A percentile compares a stretch with the other conserved stretches of the same genome.
phyloP scores from a whole-genome alignment of 2,888 invertebrate genomes.

The Folsomia candida region DNA sequence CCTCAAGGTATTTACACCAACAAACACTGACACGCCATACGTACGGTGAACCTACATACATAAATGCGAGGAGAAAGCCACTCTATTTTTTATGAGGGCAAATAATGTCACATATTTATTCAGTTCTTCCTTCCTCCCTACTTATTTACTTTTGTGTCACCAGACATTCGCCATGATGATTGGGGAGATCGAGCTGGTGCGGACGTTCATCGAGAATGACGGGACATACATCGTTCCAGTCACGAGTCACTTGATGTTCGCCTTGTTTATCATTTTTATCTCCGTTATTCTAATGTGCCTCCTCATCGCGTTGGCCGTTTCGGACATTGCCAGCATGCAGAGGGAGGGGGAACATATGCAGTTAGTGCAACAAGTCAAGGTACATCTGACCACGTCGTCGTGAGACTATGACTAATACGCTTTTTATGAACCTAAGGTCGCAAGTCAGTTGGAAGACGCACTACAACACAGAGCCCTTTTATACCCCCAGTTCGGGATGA shows the following conservation, averaged over 20 bases:
- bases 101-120: too few species aligned
- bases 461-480: constrained; percentile 48
- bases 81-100: too few species aligned
- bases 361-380: constrained; percentile 50
- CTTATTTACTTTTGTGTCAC: not conserved
- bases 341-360: constrained; percentile 51
- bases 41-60: too few species aligned
- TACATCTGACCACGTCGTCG: constrained; percentile 15
- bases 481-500: constrained; percentile 50
- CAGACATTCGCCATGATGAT: constrained; percentile 52
- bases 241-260: constrained; percentile 50
- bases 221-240: constrained; percentile 49
- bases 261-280: constrained; percentile 50
- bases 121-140: too few species aligned
- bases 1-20: constrained; percentile 43
- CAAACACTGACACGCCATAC: not conserved
- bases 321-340: constrained; percentile 51
- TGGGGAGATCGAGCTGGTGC: constrained; percentile 49
- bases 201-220: constrained; percentile 50
- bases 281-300: constrained; percentile 51
- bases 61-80: too few species aligned
- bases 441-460: constrained; percentile 50
- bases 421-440: constrained; percentile 37
- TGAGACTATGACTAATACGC: too few species aligned
- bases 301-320: constrained; percentile 48